These are phyloP conservation scores for Oryzias woworae DNA, from an alignment of 2,113 vertebrate genomes.

Conservation along the genomic window DNA sequence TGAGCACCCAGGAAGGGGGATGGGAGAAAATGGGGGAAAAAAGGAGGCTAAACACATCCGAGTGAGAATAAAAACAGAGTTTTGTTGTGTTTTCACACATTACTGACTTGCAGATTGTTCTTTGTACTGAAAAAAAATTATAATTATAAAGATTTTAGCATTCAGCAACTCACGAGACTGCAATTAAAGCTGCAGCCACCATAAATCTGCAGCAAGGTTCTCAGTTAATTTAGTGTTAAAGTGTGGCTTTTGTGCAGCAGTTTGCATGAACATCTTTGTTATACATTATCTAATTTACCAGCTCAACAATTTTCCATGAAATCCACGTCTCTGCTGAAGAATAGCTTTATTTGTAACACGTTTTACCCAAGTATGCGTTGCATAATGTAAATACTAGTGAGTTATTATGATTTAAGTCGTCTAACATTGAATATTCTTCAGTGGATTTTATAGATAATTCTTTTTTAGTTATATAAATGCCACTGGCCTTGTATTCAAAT, in stretches of 20 bases:
- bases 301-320: neutral
- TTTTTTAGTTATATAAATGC: too few species aligned
- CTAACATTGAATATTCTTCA: neutral
- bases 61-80: constrained; percentile 39
- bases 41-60: constrained; percentile 27
- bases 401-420: neutral
- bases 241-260: neutral
- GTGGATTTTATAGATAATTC: too few species aligned
- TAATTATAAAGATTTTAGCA: too few species aligned
- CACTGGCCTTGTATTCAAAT: too few species aligned
- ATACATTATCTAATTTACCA: constrained; percentile 1
- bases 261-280: constrained; percentile 7
- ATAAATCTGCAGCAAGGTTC: neutral
- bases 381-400: constrained; percentile 10
- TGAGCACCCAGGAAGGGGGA: constrained; percentile 33
- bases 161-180: neutral
- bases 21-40: constrained; percentile 28
- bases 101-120: neutral
- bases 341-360: constrained; percentile 7
- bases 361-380: constrained; percentile 6
- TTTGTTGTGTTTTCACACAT: constrained; percentile 5
- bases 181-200: neutral
- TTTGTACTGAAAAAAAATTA: neutral
- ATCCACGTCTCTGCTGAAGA: neutral
- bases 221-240: too few species aligned